Percentiles rank a stretch among this genome's conserved stretches.
phyloP scores from a whole-genome alignment of 1,140 invertebrate genomes.

The Lordiphosa collinella region DNA sequence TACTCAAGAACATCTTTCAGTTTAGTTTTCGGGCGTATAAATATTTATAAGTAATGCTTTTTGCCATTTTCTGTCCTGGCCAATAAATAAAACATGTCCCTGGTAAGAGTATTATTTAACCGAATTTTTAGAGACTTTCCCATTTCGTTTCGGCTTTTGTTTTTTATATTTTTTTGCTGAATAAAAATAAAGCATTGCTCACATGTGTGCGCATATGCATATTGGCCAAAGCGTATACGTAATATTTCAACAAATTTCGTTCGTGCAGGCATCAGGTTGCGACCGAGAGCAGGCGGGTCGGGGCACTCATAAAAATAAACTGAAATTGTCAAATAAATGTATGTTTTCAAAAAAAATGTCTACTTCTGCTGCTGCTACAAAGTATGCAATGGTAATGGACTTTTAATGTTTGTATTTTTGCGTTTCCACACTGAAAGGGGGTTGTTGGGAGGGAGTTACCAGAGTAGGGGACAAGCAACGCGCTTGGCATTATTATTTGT shows the following conservation, averaged over 20 bases:
- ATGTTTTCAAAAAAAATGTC: slow-evolving; percentile 52
- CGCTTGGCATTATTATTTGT: slow-evolving; percentile 28
- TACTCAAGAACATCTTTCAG: too few relatives aligned
- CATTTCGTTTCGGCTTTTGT: background rate
- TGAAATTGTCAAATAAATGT: slow-evolving; percentile 57
- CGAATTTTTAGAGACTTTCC: slow-evolving; percentile 12
- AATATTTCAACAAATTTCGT: slow-evolving; percentile 39
- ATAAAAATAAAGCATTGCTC: slow-evolving; percentile 22
- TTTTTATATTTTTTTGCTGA: background rate
- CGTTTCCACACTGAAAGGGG: slow-evolving; percentile 8
- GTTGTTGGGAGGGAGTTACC: background rate
- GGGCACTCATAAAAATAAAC: slow-evolving; percentile 31
- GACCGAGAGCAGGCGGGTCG: background rate
- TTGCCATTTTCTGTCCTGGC: too few relatives aligned
- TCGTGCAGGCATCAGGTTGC: slow-evolving; percentile 22
- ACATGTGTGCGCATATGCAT: slow-evolving; percentile 25
- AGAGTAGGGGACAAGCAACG: slow-evolving; percentile 6
- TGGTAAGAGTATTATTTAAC: too few relatives aligned
- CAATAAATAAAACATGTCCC: too few relatives aligned
- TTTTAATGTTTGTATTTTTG: slow-evolving; percentile 62
- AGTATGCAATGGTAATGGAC: slow-evolving; percentile 62
- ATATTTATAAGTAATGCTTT: too few relatives aligned
- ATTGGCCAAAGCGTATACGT: slow-evolving; percentile 40
- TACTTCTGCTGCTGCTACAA: slow-evolving; percentile 31
- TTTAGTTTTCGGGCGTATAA: too few relatives aligned